Evolutionary conservation across 2,113 vertebrate genomes (phyloP).

Genomic region (Orthochromis indermauri): DNA sequence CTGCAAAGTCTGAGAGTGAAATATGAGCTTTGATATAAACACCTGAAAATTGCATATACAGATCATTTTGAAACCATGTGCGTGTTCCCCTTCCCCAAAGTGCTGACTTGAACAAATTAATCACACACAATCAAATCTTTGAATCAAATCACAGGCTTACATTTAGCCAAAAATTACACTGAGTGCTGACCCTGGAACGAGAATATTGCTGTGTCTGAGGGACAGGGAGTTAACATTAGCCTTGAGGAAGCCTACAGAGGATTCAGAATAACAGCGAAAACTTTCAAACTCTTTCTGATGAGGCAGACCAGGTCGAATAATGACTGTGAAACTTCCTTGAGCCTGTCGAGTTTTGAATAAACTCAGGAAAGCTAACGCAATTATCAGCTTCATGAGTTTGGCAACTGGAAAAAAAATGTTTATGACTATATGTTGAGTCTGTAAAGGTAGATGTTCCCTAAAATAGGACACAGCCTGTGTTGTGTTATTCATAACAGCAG

Average conservation of each 20-base stretch:
- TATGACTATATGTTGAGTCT: neutral
- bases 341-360: neutral
- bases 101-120: neutral
- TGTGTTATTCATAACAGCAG: neutral
- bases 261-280: neutral
- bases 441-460: neutral
- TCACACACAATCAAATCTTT: constrained; percentile 11
- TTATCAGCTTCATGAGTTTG: neutral
- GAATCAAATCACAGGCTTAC: constrained; percentile 14
- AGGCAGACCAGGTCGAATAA: neutral
- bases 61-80: neutral
- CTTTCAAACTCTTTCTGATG: neutral
- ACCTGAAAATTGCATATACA: constrained; percentile 54
- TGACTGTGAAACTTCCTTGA: neutral
- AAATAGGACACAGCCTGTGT: neutral
- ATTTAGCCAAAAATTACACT: neutral
- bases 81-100: neutral
- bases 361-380: neutral
- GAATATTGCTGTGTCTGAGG: neutral
- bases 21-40: constrained; percentile 43
- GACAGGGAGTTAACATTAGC: neutral
- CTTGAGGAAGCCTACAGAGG: neutral
- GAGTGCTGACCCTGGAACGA: neutral
- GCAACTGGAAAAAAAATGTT: neutral
- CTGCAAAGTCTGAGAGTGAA: constrained; percentile 50